Percentiles rank a stretch among this genome's conserved stretches.
phyloP scores from a whole-genome alignment of 2,797 vertebrate species.

The Schizopygopsis malacanthus region DNA sequence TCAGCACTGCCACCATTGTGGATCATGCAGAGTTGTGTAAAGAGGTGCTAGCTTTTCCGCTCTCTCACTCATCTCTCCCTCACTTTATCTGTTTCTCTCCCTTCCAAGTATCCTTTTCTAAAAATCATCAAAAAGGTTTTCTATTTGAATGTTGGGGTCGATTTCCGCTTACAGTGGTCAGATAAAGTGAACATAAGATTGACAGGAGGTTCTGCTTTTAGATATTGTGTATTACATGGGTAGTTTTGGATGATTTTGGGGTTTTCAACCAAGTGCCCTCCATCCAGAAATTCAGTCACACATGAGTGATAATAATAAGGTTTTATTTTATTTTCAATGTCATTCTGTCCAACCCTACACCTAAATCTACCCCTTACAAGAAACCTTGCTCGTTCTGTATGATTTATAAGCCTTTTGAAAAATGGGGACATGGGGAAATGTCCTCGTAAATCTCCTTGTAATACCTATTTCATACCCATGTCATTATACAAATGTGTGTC shows the following conservation, averaged over 20 bases:
- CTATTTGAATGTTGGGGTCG: not conserved
- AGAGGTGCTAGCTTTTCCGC: not conserved
- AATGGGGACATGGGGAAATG: too few species aligned
- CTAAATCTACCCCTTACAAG: too few species aligned
- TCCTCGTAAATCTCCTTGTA: too few species aligned
- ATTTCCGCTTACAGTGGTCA: not conserved
- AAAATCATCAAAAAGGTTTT: not conserved
- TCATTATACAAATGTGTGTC: too few species aligned
- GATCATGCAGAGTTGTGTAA: slow-evolving; percentile 35
- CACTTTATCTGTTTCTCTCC: slow-evolving; percentile 6
- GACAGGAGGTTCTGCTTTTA: not conserved
- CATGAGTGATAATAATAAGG: not conserved
- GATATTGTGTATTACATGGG: not conserved
- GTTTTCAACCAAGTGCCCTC: not conserved
- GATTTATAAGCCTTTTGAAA: too few species aligned
- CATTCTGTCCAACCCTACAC: not conserved
- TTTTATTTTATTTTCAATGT: not conserved
- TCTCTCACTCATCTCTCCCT: not conserved
- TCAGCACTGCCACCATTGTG: slow-evolving; percentile 55
- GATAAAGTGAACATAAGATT: not conserved
- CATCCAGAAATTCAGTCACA: not conserved
- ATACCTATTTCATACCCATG: too few species aligned
- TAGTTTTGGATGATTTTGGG: not conserved
- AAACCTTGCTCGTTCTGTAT: too few species aligned
- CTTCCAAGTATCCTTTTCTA: not conserved